Conservation (phyloP, 2,888 invertebrate species). For the Mesorhabditis belari region DNA sequence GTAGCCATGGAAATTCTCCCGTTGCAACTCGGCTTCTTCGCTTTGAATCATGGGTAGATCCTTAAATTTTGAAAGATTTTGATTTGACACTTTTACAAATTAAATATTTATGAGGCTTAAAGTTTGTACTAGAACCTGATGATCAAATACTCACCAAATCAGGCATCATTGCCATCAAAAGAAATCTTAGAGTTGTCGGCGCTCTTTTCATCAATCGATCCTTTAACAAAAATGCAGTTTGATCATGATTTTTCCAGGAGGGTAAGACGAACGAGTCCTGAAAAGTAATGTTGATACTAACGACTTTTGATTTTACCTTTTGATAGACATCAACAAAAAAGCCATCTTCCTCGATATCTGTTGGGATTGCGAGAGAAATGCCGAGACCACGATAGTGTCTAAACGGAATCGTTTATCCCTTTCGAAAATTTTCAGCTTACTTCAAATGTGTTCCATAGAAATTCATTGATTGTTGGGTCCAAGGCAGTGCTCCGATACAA, state of each 20-base stretch:
- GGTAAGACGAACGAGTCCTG: neutral
- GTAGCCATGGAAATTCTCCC: slow-evolving; percentile 3
- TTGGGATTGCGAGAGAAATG: neutral
- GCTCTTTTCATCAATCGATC: neutral
- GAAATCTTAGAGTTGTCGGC: neutral
- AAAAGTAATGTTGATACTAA: neutral
- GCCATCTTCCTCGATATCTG: neutral
- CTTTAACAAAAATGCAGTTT: neutral
- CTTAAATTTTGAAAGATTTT: too few species aligned
- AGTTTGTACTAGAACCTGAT: neutral
- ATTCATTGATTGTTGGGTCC: neutral
- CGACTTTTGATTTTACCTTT: neutral
- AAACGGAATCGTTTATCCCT: too few species aligned
- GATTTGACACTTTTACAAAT: too few species aligned
- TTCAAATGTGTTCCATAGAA: neutral
- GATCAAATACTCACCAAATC: too few species aligned
- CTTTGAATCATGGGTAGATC: too few species aligned
- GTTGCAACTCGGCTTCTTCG: neutral
- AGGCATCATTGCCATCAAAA: neutral
- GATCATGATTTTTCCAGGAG: neutral
- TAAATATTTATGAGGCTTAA: neutral
- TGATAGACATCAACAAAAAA: neutral
- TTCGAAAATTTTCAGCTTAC: neutral
- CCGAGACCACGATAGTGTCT: neutral
- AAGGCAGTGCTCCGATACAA: neutral